phyloP scores from a whole-genome alignment of 2,888 invertebrate genomes.

The Choristoneura rosaceana region DNA sequence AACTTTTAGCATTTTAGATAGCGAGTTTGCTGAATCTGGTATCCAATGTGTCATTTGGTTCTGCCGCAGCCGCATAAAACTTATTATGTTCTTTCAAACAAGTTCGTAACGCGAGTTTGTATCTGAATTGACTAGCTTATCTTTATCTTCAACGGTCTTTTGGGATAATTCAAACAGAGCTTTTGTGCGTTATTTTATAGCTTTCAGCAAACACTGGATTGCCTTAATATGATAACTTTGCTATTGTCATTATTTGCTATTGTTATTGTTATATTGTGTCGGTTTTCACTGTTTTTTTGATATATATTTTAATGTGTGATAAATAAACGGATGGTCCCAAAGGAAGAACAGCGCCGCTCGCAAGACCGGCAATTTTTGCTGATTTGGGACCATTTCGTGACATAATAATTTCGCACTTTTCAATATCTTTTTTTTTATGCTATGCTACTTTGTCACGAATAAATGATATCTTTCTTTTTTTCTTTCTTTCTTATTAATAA shows the following conservation, averaged over 20 bases:
- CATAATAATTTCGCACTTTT: no score
- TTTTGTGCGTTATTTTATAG: conserved; percentile 1
- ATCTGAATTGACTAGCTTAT: conserved; percentile 5
- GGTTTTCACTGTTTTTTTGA: no score
- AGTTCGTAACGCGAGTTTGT: neutral
- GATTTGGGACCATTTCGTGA: no score
- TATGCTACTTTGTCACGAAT: no score
- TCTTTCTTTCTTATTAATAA: no score
- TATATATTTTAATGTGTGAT: no score
- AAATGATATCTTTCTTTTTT: no score
- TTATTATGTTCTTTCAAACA: neutral
- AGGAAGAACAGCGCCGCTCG: no score
- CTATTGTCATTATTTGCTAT: neutral
- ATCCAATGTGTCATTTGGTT: conserved; percentile 6
- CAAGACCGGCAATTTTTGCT: no score
- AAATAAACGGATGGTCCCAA: no score
- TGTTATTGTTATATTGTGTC: no score
- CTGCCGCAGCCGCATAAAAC: neutral
- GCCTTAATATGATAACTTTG: neutral
- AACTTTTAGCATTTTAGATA: conserved; percentile 6
- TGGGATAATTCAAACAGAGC: conserved; percentile 2
- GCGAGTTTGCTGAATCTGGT: neutral
- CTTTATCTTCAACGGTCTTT: conserved; percentile 2
- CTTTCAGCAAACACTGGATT: neutral
- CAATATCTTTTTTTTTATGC: no score